Conservation (phyloP, 2,888 invertebrate genomes). For the Hypsopygia costalis region DNA sequence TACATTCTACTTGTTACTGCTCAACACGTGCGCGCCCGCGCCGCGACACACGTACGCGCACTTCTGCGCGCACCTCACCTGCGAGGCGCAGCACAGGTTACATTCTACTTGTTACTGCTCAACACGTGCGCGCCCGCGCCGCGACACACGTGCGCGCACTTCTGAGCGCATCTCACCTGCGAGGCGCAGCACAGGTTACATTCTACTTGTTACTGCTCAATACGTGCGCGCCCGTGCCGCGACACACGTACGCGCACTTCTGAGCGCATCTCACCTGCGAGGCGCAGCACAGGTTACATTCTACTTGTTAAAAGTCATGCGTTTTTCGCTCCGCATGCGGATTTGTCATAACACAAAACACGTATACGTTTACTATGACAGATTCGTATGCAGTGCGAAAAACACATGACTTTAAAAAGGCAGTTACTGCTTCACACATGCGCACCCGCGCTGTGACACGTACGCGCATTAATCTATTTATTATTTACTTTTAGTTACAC, state of each 20-base stretch:
- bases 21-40: constrained; percentile 96
- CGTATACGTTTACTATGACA: no score
- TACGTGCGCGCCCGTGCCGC: constrained; percentile 94
- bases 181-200: constrained; percentile 85
- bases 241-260: constrained; percentile 94
- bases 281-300: constrained; percentile 82
- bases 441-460: constrained; percentile 91
- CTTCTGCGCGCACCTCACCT: constrained; percentile 97
- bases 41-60: constrained; percentile 93
- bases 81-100: constrained; percentile 87
- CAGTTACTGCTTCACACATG: constrained; percentile 98
- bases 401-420: no score
- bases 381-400: no score
- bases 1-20: no score
- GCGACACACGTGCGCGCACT: constrained; percentile 92
- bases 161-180: constrained; percentile 97
- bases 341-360: no score
- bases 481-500: no score
- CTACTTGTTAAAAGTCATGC: no score
- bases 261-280: constrained; percentile 97
- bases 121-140: constrained; percentile 97
- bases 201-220: no score
- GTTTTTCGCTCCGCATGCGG: no score
- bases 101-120: no score
- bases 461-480: constrained; percentile 96